Base-by-base conservation (phyloP, 2,888 invertebrate genomes). In the Cylindroiulus punctatus region DNA sequence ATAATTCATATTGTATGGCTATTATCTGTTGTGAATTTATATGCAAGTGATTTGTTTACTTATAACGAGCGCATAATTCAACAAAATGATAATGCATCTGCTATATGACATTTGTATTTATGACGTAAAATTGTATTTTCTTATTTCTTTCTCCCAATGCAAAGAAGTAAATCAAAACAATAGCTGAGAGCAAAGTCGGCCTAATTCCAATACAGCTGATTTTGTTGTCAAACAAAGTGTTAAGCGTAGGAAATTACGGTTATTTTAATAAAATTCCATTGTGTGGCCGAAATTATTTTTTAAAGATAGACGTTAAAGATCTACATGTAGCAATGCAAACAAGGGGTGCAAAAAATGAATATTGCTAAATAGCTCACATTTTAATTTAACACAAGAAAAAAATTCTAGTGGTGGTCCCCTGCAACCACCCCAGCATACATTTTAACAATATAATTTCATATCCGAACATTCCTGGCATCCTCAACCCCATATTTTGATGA, bases 401-500 rank as follows among this genome's bases (percentile, higher is more conserved):
- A 36, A 36, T 36, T 36, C 36, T 36, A 7, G 2, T 7, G 36
- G 36, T 36, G 36, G 36, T 36, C 14, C 44, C 44, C 14, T 44
- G 14, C 12, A 44, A 12, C 14, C 44, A 12, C 7, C 14, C 1
- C 44, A 44, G 10, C 44, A 44, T 44, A 14, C 8, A 44, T 40
- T 40, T 40, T 8, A 40, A 40, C 4, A 40, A 40, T 40, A 40
- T n/a, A n/a, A n/a, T n/a, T n/a, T n/a, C n/a, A 7, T 36, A 44
- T 44, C 44, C 12, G 8, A 44, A 44, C 44, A 44, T 44, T 12
- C 44, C 44, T 1, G 14, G 12, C 44, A 36, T 44, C 14, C 57
- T 65, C 65, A 8, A 65, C 65, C 65, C 65, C 65, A 26, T 26
- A 76, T 76, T 76, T 76, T 10, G 76, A 76, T 76, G 26, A 76